Evolutionary conservation across 2,888 invertebrate genomes (phyloP).

Genomic region (Mythimna albipuncta): DNA sequence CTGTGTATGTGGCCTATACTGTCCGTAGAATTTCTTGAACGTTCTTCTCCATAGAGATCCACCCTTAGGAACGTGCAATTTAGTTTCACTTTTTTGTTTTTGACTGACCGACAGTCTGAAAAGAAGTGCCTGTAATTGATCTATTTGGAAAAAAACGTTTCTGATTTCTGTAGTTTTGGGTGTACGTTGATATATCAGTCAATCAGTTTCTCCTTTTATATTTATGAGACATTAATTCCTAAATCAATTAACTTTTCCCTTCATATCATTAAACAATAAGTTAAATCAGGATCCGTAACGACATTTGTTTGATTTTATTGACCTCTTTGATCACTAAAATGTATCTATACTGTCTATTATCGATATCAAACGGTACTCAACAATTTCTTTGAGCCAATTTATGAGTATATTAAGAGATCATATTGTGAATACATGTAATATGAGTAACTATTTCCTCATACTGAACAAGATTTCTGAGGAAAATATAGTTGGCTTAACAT

Average conservation of each 20-base stretch:
- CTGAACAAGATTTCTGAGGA: neutral
- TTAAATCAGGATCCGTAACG: conserved; percentile 16
- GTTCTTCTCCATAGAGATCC: no score
- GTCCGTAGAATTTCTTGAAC: no score
- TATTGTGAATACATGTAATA: neutral
- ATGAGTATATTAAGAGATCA: neutral
- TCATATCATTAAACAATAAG: neutral
- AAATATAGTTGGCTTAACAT: neutral
- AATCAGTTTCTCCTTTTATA: no score
- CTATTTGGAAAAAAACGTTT: no score
- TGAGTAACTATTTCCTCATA: neutral
- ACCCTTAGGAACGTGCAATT: no score
- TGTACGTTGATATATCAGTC: no score
- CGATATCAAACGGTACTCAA: conserved; percentile 5
- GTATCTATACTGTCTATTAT: conserved; percentile 4
- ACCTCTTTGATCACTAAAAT: conserved; percentile 18
- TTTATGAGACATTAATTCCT: neutral
- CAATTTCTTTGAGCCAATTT: conserved; percentile 19
- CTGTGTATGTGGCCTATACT: no score
- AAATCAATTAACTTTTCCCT: conserved; percentile 8
- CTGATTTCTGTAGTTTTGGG: no score
- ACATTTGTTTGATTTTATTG: conserved; percentile 21
- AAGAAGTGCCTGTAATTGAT: no score
- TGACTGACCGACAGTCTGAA: no score
- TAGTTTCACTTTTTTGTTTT: no score